These are phyloP conservation scores for Habroteleia sp. DNA, from an alignment of 2,888 invertebrate genomes.

Conservation along the genomic window DNA sequence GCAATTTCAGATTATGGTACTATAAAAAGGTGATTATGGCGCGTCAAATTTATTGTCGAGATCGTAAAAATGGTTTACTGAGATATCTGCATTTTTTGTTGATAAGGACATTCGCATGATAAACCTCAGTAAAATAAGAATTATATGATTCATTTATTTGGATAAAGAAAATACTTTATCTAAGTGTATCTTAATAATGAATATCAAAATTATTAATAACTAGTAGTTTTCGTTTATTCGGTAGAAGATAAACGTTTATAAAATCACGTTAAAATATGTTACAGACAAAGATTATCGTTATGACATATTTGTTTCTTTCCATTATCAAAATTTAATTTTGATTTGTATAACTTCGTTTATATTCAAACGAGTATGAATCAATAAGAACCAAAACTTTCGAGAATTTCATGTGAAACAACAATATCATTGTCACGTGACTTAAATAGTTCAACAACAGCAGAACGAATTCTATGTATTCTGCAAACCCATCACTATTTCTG, in stretches of 20 bases:
- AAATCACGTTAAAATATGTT: too few species aligned
- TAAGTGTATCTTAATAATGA: too few species aligned
- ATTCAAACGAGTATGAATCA: too few species aligned
- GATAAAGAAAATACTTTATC: too few species aligned
- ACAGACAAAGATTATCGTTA: too few species aligned
- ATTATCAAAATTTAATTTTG: too few species aligned
- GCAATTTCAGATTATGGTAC: slow-evolving; percentile 21
- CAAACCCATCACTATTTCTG: slow-evolving; percentile 19
- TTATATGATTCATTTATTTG: slow-evolving; percentile 5
- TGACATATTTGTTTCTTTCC: too few species aligned
- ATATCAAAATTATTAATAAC: too few species aligned
- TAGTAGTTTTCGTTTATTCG: too few species aligned
- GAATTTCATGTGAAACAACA: slow-evolving; percentile 13
- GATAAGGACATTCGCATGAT: slow-evolving; percentile 1
- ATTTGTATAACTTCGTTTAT: too few species aligned
- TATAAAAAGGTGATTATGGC: slow-evolving; percentile 30
- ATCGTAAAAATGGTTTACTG: slow-evolving; percentile 5
- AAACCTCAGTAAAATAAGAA: slow-evolving; percentile 11
- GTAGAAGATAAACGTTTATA: too few species aligned
- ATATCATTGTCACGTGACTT: slow-evolving; percentile 20
- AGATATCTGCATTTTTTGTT: slow-evolving; percentile 21
- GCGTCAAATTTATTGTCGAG: slow-evolving; percentile 22
- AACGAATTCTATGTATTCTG: slow-evolving; percentile 16
- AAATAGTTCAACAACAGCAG: slow-evolving; percentile 25
- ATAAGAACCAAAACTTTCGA: too few species aligned